phyloP scores from a whole-genome alignment of 2,113 vertebrate genomes.

The Halcyon senegalensis region DNA sequence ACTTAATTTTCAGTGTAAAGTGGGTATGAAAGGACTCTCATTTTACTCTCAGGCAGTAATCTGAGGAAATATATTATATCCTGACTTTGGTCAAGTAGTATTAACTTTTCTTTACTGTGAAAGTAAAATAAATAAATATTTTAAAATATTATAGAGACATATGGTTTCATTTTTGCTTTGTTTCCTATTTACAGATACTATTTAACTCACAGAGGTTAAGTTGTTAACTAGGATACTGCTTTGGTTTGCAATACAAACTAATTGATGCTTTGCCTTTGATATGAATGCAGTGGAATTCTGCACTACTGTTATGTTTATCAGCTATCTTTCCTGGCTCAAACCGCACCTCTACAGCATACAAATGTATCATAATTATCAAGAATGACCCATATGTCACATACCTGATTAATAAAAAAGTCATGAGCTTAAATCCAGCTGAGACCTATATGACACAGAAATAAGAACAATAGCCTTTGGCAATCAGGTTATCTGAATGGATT shows the following conservation, averaged over 20 bases:
- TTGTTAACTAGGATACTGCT: background rate
- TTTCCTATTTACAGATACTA: background rate
- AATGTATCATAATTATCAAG: background rate
- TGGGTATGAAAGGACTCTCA: background rate
- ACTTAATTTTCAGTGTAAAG: background rate
- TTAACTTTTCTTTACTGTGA: conserved; percentile 23
- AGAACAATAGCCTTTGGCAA: background rate
- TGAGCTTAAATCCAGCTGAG: conserved; percentile 8
- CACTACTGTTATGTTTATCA: background rate
- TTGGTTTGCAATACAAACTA: background rate
- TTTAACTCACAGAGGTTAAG: background rate
- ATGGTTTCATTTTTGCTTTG: conserved; percentile 28
- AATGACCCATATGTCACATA: background rate
- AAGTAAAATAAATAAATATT: conserved; percentile 54
- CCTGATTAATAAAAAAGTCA: background rate
- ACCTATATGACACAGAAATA: background rate
- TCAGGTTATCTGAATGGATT: background rate
- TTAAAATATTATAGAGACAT: background rate
- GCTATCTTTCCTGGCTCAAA: background rate
- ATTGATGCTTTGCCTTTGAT: fast-evolving
- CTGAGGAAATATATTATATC: conserved; percentile 26
- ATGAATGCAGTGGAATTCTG: background rate
- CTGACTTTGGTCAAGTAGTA: background rate
- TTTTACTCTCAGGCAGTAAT: conserved; percentile 1
- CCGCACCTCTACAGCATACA: background rate